Conservation (phyloP, 2,797 vertebrate genomes). For the Danio choprae region DNA sequence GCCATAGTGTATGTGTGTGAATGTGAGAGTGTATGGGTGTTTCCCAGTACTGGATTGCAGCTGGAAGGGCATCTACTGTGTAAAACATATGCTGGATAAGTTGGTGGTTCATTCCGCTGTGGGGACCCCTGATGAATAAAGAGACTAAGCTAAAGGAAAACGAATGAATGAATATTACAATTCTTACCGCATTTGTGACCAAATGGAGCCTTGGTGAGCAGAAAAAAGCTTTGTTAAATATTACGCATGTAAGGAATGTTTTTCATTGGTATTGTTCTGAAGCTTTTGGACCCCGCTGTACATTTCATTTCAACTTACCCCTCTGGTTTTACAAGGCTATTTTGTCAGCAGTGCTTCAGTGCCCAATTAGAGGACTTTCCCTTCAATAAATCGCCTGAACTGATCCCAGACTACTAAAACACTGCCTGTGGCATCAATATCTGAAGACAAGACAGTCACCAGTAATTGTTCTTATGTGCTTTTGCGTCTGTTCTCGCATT, state of each 20-base stretch:
- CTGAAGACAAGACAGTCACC: neutral
- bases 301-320: neutral
- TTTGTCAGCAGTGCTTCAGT: neutral
- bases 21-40: no score
- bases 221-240: no score
- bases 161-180: no score
- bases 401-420: constrained; percentile 18
- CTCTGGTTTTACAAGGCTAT: neutral
- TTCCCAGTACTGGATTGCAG: no score
- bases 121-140: no score
- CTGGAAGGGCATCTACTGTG: no score
- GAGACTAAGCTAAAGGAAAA: no score
- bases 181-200: no score
- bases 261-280: neutral
- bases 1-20: no score
- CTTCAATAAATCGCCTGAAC: neutral
- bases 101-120: no score
- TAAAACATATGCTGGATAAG: no score
- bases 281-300: neutral
- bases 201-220: no score
- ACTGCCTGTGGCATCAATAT: neutral
- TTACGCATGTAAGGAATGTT: neutral
- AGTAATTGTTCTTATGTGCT: constrained; percentile 9
- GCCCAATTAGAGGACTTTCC: constrained; percentile 1
- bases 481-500: constrained; percentile 15